These are phyloP conservation scores for Pteronura brasiliensis DNA, from an alignment of 2,113 vertebrate species.

Conservation along the genomic window DNA sequence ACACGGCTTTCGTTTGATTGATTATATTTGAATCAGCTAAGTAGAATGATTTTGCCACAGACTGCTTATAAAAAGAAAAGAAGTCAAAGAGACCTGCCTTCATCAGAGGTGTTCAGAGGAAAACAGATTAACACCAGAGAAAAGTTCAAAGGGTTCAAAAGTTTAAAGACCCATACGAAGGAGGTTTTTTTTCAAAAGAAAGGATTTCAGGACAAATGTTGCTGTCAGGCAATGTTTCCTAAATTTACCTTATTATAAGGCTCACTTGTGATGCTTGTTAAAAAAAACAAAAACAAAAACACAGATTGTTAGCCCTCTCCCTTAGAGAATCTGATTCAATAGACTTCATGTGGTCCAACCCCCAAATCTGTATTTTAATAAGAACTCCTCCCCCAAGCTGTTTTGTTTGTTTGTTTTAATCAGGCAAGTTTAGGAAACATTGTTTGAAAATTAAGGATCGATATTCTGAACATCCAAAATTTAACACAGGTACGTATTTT, in stretches of 20 bases:
- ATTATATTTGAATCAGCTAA: slow-evolving; percentile 49
- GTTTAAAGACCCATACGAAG: slow-evolving; percentile 29
- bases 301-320: background rate
- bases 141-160: slow-evolving; percentile 48
- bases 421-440: background rate
- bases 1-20: slow-evolving; percentile 33
- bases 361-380: background rate
- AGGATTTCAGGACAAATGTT: background rate
- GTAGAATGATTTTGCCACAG: slow-evolving; percentile 4
- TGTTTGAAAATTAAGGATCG: slow-evolving; percentile 2
- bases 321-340: background rate
- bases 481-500: background rate
- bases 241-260: background rate
- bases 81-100: background rate
- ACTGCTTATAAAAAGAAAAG: background rate
- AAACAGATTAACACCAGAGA: slow-evolving; percentile 42
- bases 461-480: background rate
- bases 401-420: background rate
- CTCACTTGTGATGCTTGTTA: background rate
- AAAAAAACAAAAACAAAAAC: background rate
- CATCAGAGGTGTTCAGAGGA: slow-evolving; percentile 12
- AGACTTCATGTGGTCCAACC: background rate
- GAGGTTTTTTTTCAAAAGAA: slow-evolving; percentile 17
- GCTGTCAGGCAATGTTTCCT: background rate
- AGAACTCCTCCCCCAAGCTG: background rate